Conservation (phyloP, 2,113 vertebrate genomes). For the Arizona elegans region DNA sequence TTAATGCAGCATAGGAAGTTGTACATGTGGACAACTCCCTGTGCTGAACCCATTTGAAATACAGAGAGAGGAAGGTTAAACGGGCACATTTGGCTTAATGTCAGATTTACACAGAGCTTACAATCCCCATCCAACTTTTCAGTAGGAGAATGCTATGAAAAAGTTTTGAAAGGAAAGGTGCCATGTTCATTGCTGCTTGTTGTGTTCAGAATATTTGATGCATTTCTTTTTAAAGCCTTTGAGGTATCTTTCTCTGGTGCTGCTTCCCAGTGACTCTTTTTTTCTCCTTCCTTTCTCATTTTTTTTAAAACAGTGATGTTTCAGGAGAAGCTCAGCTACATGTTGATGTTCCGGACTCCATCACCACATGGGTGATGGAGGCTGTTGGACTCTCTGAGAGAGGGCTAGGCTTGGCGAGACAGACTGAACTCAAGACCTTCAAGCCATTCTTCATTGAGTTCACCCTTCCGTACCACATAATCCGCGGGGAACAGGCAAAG, state of each 20-base stretch:
- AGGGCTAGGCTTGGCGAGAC: slow-evolving; percentile 80
- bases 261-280: no score
- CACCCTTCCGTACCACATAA: slow-evolving; percentile 79
- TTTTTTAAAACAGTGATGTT: slow-evolving; percentile 52
- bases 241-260: background rate
- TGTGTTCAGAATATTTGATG: background rate
- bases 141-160: background rate
- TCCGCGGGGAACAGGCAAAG: slow-evolving; percentile 90
- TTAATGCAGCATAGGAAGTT: background rate
- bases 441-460: slow-evolving; percentile 92
- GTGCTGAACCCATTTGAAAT: background rate
- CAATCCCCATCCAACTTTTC: background rate
- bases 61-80: background rate
- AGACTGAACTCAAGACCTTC: slow-evolving; percentile 80
- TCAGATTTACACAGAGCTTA: background rate
- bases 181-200: background rate
- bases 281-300: fast-evolving
- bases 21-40: background rate
- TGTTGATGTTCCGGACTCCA: slow-evolving; percentile 85
- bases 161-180: background rate
- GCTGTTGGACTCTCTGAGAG: slow-evolving; percentile 76
- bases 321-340: slow-evolving; percentile 78
- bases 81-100: background rate
- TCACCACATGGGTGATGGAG: slow-evolving; percentile 88
- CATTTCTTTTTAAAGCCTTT: background rate